A percentile compares a stretch with the other conserved stretches of the same genome.
phyloP scores from a whole-genome alignment of 2,113 vertebrate species.

The Anthoscopus minutus region DNA sequence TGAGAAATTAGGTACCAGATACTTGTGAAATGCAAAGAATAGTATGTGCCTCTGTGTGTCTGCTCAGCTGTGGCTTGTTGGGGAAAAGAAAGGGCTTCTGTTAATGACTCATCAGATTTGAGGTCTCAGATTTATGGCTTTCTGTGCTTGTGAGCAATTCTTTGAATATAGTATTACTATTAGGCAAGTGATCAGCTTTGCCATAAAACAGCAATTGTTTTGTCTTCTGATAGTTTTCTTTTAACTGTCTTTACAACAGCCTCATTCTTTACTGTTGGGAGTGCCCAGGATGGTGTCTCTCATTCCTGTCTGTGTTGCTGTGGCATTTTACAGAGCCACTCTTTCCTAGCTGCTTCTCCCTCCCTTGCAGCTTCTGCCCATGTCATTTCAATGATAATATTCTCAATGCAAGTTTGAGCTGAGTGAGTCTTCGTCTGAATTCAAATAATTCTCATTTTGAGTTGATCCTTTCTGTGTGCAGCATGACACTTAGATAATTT shows the following conservation, averaged over 20 bases:
- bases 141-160: background rate
- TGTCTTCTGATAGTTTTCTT: background rate
- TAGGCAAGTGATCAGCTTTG: background rate
- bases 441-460: background rate
- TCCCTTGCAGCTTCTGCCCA: background rate
- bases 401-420: background rate
- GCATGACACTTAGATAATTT: background rate
- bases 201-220: background rate
- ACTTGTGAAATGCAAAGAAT: slow-evolving; percentile 3
- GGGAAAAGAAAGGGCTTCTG: background rate
- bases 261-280: background rate
- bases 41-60: background rate
- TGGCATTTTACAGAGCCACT: background rate
- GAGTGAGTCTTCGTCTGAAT: background rate
- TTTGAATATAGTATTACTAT: background rate
- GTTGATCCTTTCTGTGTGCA: background rate
- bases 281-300: background rate
- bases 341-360: background rate
- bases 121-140: background rate
- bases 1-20: slow-evolving; percentile 86
- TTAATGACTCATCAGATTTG: background rate
- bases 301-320: background rate
- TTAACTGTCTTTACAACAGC: background rate
- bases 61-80: background rate
- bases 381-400: background rate